phyloP scores from a whole-genome alignment of 2,888 invertebrate genomes.

The Pollenia amentaria region DNA sequence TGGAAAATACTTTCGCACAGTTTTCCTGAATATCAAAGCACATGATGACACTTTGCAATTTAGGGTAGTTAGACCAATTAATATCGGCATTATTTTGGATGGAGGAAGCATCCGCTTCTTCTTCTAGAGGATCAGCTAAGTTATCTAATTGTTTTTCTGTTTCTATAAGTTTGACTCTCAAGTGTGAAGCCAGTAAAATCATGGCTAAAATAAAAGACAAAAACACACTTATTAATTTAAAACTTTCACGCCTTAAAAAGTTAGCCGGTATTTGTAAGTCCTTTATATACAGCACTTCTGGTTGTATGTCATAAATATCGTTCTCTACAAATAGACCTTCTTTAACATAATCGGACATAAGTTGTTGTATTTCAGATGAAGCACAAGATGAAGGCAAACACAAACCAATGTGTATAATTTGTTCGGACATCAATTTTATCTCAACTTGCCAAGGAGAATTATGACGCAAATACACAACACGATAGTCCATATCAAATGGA shows the following conservation, averaged over 20 bases:
- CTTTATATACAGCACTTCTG: conserved; percentile 83
- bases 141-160: not conserved
- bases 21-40: conserved; percentile 83
- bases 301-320: conserved; percentile 82
- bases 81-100: conserved; percentile 5
- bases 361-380: conserved; percentile 81
- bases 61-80: conserved; percentile 43
- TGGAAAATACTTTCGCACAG: conserved; percentile 79
- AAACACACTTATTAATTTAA: conserved; percentile 80
- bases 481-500: conserved; percentile 84
- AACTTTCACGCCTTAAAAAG: conserved; percentile 81
- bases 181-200: conserved; percentile 74
- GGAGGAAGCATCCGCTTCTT: not conserved
- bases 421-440: conserved; percentile 84
- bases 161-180: conserved; percentile 42
- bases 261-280: conserved; percentile 81
- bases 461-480: conserved; percentile 83
- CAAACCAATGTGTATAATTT: conserved; percentile 85
- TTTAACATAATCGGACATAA: conserved; percentile 82
- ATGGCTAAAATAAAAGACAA: conserved; percentile 78
- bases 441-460: conserved; percentile 85
- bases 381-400: conserved; percentile 85
- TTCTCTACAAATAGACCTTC: conserved; percentile 81
- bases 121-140: not conserved
- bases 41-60: conserved; percentile 77